Conservation (phyloP, 2,113 vertebrate species). For the Dicrurus megarhynchus region DNA sequence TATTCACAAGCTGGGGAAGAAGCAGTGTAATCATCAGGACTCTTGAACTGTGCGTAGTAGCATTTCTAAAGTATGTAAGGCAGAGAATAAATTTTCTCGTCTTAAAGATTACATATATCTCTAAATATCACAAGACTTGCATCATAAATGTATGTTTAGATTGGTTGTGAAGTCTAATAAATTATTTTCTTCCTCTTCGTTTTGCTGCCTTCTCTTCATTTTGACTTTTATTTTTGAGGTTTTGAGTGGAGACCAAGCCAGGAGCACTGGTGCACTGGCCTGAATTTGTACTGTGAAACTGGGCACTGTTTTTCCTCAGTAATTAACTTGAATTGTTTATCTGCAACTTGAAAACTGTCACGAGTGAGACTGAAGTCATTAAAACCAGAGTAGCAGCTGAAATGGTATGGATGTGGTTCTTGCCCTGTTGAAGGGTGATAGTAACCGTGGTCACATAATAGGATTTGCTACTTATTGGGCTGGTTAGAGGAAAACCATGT, state of each 20-base stretch:
- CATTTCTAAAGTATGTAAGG: slow-evolving; percentile 59
- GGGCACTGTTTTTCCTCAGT: background rate
- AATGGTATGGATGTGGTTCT: background rate
- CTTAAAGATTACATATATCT: slow-evolving; percentile 6
- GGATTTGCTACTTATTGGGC: background rate
- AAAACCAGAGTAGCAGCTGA: background rate
- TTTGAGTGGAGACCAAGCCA: background rate
- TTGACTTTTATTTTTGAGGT: background rate
- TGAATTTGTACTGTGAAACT: background rate
- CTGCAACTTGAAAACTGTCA: background rate
- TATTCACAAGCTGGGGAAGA: slow-evolving; percentile 49
- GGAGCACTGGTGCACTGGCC: background rate
- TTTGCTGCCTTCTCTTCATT: background rate
- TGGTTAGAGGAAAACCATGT: background rate
- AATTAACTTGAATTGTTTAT: background rate
- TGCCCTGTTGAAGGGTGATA: background rate
- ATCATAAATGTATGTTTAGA: slow-evolving; percentile 13
- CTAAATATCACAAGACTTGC: slow-evolving; percentile 22
- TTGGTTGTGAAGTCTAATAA: slow-evolving; percentile 69
- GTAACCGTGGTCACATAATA: background rate
- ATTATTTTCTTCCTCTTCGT: slow-evolving; percentile 64
- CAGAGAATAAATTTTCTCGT: background rate
- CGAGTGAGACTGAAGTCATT: background rate
- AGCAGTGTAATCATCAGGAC: slow-evolving; percentile 51
- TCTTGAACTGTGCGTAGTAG: slow-evolving; percentile 73